A percentile compares a stretch with the other conserved stretches of the same genome.
These are phyloP conservation scores for Pithys albifrons DNA, from an alignment of 2,113 vertebrate species.

Conservation along the genomic window DNA sequence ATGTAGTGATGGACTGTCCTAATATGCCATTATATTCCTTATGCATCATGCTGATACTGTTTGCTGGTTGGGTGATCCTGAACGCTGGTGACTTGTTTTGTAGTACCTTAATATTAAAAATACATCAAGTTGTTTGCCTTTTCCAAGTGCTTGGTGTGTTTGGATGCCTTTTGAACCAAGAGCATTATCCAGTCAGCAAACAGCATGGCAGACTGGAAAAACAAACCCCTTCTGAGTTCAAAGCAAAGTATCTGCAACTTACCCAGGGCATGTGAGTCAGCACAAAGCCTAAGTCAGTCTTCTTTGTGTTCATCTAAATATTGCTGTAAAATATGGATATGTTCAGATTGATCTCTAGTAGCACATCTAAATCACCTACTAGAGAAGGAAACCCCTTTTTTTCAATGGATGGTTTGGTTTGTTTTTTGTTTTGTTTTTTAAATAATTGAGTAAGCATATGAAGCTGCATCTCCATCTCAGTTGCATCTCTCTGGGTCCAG, in stretches of 20 bases:
- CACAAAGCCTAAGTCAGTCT: not conserved
- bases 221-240: not conserved
- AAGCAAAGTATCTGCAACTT: not conserved
- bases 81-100: not conserved
- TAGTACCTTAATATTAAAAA: not conserved
- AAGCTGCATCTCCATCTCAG: not conserved
- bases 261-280: not conserved
- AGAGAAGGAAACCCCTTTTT: not conserved
- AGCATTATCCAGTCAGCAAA: not conserved
- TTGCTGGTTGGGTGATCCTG: not conserved
- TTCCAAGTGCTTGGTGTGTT: not conserved
- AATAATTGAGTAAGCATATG: not conserved
- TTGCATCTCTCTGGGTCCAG: not conserved
- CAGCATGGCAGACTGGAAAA: not conserved
- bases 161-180: not conserved
- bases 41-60: fast-evolving
- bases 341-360: not conserved
- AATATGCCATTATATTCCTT: not conserved
- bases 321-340: not conserved
- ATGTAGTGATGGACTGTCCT: not conserved
- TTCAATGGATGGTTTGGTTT: not conserved
- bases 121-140: not conserved
- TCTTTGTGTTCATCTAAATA: not conserved
- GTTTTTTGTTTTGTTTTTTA: not conserved
- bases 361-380: not conserved